A percentile compares a stretch with the other conserved stretches of the same genome.
phyloP scores from a whole-genome alignment of 2,797 vertebrate genomes.

The Taeniopygia guttata region DNA sequence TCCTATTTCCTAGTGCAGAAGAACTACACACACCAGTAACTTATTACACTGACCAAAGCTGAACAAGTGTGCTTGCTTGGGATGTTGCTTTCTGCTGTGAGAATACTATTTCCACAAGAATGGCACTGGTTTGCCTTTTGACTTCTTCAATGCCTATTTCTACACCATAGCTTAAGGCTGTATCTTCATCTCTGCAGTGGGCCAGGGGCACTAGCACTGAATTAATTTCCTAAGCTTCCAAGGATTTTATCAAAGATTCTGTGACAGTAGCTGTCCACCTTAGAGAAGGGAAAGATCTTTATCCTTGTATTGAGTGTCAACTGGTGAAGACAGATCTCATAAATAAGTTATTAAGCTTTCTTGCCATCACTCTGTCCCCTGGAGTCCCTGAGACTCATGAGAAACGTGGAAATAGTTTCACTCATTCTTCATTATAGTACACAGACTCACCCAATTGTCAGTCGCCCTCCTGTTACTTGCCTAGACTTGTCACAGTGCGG shows the following conservation, averaged over 20 bases:
- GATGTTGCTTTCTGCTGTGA: not conserved
- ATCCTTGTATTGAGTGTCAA: not conserved
- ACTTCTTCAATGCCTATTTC: not conserved
- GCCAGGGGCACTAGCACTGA: not conserved
- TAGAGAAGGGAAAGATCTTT: not conserved
- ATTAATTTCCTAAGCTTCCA: not conserved
- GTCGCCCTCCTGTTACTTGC: not conserved
- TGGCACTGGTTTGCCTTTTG: not conserved
- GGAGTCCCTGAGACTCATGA: not conserved
- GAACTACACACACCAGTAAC: not conserved
- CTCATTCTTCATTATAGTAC: not conserved
- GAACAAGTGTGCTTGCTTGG: not conserved
- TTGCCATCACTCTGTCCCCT: not conserved
- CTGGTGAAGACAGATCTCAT: conserved; percentile 1
- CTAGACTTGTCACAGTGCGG: conserved; percentile 3
- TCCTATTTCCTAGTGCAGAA: not conserved
- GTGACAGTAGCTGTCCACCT: not conserved
- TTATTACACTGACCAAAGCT: not conserved
- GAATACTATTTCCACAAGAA: not conserved
- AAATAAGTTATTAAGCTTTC: not conserved
- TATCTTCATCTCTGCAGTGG: not conserved
- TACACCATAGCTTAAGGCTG: not conserved
- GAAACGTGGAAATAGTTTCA: not conserved
- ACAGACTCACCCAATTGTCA: not conserved
- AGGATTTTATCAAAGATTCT: not conserved